Conservation (phyloP, 1,140 invertebrate genomes). For the Pseudachorutes palmiensis region DNA sequence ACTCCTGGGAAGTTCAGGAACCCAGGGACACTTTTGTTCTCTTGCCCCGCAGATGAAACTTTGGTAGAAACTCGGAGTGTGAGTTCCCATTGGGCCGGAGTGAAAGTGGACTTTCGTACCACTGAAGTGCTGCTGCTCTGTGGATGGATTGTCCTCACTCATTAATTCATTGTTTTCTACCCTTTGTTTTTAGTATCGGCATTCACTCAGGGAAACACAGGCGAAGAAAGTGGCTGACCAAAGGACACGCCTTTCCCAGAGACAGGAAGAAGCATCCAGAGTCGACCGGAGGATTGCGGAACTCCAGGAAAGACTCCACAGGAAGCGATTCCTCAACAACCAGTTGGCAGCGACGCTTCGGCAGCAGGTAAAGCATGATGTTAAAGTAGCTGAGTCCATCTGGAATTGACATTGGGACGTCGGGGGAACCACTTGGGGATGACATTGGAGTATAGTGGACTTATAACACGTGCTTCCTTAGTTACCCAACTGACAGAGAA, state of each 20-base stretch:
- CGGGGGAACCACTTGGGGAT: no score
- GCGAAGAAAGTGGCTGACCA: conserved; percentile 61
- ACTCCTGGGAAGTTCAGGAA: no score
- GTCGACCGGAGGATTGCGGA: conserved; percentile 90
- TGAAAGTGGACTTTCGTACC: neutral
- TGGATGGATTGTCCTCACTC: no score
- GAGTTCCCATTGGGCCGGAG: neutral
- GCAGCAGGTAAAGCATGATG: conserved; percentile 33
- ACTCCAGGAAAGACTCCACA: conserved; percentile 77
- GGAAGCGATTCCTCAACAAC: conserved; percentile 75
- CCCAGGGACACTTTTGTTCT: no score
- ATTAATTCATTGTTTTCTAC: conserved; percentile 19
- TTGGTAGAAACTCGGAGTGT: no score
- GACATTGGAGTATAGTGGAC: no score
- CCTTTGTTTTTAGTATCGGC: conserved; percentile 67
- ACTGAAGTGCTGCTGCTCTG: no score
- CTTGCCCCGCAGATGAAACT: no score
- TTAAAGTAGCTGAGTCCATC: neutral
- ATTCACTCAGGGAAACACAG: conserved; percentile 91
- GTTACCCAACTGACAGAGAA: no score
- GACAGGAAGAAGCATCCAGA: conserved; percentile 78
- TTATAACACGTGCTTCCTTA: no score
- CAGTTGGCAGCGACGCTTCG: conserved; percentile 55
- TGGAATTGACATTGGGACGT: no score
- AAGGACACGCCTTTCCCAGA: conserved; percentile 69